Base-by-base conservation (phyloP, 2,888 invertebrate species). In the Teinopalpus imperialis region DNA sequence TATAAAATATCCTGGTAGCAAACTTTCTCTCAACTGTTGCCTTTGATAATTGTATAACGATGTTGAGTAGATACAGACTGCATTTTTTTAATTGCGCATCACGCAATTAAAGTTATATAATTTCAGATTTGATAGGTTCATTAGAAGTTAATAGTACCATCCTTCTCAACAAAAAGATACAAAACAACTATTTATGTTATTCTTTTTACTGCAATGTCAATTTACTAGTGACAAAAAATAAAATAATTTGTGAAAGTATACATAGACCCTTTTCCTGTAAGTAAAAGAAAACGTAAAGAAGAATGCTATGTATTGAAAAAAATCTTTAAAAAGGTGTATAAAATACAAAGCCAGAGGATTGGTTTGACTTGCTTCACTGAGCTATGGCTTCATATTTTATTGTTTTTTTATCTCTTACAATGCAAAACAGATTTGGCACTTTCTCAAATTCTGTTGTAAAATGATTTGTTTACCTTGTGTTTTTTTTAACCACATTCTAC, bases 81-180 rank as follows among this genome's bases (percentile, higher is more conserved):
- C 27, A 32, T 44, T 39, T 45, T 45, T 45, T 45, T 39, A 45
- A 40, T 39, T 45, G 45, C 32, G 23, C 45, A 45, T 45, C 34
- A 45, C 39, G 45, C 32, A 13, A 34, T 39, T 40, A 39, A 39
- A 21, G 45, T 23, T 34, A 40, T 45, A 45, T 40, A 39, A 39
- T 45, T 45, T n/a, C 13, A n/a, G 10, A 24, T 34, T 27, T 32
- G 39, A 34, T 39, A 34, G 27, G 20, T 27, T 45, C 34, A 40
- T 39, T 45, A 44, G 30, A 26, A 1, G 24, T 30, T 37, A 23
- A 37, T 31, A 24, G 23, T n/a, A n/a, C n/a, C n/a, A n/a, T n/a
- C n/a, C n/a, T n/a, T n/a, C n/a, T n/a, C n/a, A n/a, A n/a, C n/a
- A n/a, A n/a, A n/a, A n/a, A n/a, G n/a, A n/a, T n/a, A n/a, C n/a